Percentiles rank a stretch among this genome's conserved stretches.
phyloP scores from a whole-genome alignment of 2,113 vertebrate genomes.

The Lycocorax pyrrhopterus region DNA sequence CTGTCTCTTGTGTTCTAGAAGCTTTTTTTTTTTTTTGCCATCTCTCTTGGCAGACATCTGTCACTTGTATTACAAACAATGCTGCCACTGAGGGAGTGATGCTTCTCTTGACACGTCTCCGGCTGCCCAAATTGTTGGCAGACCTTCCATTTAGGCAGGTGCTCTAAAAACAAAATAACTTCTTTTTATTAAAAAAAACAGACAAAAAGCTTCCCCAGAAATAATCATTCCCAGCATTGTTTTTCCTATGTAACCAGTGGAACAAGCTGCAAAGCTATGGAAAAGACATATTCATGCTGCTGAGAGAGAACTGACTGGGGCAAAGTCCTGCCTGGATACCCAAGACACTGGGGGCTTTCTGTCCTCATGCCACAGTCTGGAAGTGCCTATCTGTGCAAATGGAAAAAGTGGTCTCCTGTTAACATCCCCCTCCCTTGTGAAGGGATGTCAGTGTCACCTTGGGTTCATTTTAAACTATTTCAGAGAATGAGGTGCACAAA shows the following conservation, averaged over 20 bases:
- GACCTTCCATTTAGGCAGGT: not conserved
- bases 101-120: not conserved
- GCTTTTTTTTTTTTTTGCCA: not conserved
- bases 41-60: not conserved
- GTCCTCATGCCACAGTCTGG: not conserved
- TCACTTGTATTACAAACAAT: not conserved
- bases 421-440: not conserved
- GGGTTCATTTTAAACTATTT: not conserved
- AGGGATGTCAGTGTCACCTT: not conserved
- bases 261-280: not conserved
- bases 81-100: not conserved
- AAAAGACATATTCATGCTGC: not conserved
- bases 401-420: not conserved
- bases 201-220: not conserved
- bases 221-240: not conserved
- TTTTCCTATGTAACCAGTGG: not conserved
- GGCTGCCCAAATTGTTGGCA: not conserved
- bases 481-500: not conserved
- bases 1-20: not conserved
- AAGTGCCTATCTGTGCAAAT: not conserved
- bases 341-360: not conserved
- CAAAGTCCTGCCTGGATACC: not conserved
- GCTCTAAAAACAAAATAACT: constrained; percentile 27
- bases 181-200: not conserved
- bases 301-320: not conserved